Evolutionary conservation across 2,113 vertebrate genomes (phyloP).

Genomic region (Ramphastos sulfuratus): DNA sequence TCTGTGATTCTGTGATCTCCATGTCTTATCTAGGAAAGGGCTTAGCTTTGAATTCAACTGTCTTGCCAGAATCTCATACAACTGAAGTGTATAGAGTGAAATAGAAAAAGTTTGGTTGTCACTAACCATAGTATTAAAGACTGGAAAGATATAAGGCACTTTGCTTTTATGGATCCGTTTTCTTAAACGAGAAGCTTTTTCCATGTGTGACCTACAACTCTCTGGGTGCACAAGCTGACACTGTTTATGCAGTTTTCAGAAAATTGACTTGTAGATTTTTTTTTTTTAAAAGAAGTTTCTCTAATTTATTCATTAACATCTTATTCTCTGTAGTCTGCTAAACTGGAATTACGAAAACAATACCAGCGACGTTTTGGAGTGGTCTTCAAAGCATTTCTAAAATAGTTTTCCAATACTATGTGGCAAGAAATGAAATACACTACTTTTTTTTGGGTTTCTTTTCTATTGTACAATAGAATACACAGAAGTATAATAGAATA

Average conservation of each 20-base stretch:
- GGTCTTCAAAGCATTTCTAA: slow-evolving; percentile 59
- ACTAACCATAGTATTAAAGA: rapidly evolving
- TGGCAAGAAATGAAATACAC: slow-evolving; percentile 35
- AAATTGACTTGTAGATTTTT: not conserved
- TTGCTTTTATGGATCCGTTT: not conserved
- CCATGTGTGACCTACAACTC: not conserved
- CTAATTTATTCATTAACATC: slow-evolving; percentile 33
- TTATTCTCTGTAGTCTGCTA: slow-evolving; percentile 46
- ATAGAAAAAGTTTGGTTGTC: not conserved
- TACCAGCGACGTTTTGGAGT: slow-evolving; percentile 16
- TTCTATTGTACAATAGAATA: slow-evolving; percentile 26
- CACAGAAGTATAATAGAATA: slow-evolving; percentile 4
- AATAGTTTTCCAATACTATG: slow-evolving; percentile 53
- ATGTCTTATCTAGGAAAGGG: not conserved
- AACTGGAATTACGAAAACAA: slow-evolving; percentile 43
- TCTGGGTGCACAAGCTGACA: not conserved
- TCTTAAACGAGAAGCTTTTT: not conserved
- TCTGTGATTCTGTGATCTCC: no score
- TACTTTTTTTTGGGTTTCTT: not conserved
- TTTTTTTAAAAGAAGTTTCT: not conserved
- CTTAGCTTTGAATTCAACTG: not conserved
- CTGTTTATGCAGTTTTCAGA: not conserved
- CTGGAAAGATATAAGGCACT: not conserved
- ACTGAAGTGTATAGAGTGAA: rapidly evolving
- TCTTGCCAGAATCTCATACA: not conserved